Percentiles rank a stretch among this genome's conserved stretches.
These are phyloP conservation scores for Camelus bactrianus DNA, from an alignment of 2,113 vertebrate species.

Conservation along the genomic window DNA sequence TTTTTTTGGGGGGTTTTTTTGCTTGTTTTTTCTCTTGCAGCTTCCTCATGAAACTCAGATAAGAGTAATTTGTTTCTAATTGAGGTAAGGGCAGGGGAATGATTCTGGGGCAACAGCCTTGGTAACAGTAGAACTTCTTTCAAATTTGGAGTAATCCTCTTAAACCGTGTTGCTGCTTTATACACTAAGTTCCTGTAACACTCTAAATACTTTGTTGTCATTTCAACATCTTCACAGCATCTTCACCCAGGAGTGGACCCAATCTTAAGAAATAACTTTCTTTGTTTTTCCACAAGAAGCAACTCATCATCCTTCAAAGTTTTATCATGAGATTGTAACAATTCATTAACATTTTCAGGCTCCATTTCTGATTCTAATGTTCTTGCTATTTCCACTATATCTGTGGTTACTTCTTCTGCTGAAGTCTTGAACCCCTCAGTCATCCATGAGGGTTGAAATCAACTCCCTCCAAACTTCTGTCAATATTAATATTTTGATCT, in stretches of 20 bases:
- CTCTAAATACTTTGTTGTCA: not conserved
- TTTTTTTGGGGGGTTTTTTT: too few species aligned
- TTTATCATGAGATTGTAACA: not conserved
- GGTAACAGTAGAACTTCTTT: not conserved
- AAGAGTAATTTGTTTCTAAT: not conserved
- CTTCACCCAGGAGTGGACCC: not conserved
- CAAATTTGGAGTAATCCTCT: not conserved
- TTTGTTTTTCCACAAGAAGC: not conserved
- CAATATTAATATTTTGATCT: not conserved
- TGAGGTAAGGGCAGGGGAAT: not conserved
- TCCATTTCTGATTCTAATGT: not conserved
- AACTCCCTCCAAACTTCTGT: not conserved
- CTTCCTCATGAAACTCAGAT: not conserved
- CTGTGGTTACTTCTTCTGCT: not conserved
- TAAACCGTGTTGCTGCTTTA: not conserved
- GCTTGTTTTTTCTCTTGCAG: not conserved
- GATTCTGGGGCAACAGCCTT: not conserved
- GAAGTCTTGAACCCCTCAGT: not conserved
- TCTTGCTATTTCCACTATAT: not conserved
- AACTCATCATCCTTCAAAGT: not conserved
- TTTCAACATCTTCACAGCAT: not conserved
- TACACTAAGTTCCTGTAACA: not conserved
- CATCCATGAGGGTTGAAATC: not conserved
- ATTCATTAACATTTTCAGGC: not conserved
- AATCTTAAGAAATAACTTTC: not conserved